Conservation (phyloP, 2,888 invertebrate genomes). For the Toxonevra muliebris region DNA sequence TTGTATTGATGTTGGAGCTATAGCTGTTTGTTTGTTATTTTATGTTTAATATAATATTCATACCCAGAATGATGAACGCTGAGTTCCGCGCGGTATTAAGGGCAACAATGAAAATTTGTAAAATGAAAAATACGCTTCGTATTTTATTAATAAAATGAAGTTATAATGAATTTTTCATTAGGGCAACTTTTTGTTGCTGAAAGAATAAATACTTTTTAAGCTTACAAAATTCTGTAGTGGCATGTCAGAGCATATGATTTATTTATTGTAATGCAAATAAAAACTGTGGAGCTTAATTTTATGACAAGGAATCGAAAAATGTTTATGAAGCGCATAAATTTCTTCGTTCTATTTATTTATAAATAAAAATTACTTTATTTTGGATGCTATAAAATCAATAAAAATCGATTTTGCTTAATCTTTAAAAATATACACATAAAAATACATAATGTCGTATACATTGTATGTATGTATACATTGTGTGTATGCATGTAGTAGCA, state of each 20-base stretch:
- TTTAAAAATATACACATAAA: too few relatives aligned
- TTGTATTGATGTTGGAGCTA: neutral
- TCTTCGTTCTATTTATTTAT: too few relatives aligned
- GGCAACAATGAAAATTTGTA: neutral
- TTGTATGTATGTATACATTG: too few relatives aligned
- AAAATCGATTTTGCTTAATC: too few relatives aligned
- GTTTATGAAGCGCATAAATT: too few relatives aligned
- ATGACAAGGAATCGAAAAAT: too few relatives aligned
- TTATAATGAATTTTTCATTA: conserved; percentile 16
- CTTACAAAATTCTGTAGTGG: neutral
- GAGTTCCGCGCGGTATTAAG: neutral
- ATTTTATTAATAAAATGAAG: conserved; percentile 12
- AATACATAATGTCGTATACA: too few relatives aligned
- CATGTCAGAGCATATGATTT: neutral
- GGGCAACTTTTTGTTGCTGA: neutral
- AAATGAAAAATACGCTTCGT: conserved; percentile 3
- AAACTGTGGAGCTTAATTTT: neutral
- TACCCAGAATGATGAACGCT: neutral
- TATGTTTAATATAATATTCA: neutral
- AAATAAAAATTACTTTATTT: too few relatives aligned
- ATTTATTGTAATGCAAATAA: neutral
- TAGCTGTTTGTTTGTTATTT: conserved; percentile 11
- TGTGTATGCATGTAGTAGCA: too few relatives aligned
- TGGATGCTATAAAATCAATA: too few relatives aligned
- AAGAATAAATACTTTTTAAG: neutral